Base-by-base conservation (phyloP, 2,888 invertebrate species). In the Trachelus troglodyta region DNA sequence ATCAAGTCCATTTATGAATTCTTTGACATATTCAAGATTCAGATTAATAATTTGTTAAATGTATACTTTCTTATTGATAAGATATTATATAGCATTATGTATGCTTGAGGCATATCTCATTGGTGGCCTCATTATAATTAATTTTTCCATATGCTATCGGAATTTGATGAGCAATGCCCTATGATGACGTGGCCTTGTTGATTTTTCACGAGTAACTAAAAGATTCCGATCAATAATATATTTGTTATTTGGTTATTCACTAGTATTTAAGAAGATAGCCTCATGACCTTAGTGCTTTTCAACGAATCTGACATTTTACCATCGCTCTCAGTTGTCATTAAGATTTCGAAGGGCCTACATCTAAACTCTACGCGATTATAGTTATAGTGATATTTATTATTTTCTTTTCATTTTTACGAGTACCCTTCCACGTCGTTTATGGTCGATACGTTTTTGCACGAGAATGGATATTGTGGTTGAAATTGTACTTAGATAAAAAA, bases 261-360 rank as follows among this genome's bases (percentile, higher is more conserved):
- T 79, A 80, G 75, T 74, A 80, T 79, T 81, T 83, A 80, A 78
- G 79, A 76, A 81, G 89, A 88, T 88, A 88, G 83, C 87, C 86
- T 86, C 35, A 76, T 83, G 88, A 87, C 86, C 88, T 83, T 77
- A 80, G 83, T 4, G 56, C 81, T 84, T 84, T 81, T 82, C 84
- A 83, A 81, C 69, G 78, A 79, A 80, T 81, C 83, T 80, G 80
- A 83, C 81, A 85, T 80, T 83, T 83, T 77, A 84, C 79, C 79
- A 83, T 83, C 80, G 80, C 83, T 56, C 56, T 85, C 87, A 89
- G 89, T 89, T 83, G 83, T 75, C 82, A 78, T 77, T 80, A 79
- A 81, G 85, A 83, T 88, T 86, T 87, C 80, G 84, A 83, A 77
- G 80, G 37, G 9, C 6, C 56, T 56, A 9, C 23, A 40, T 15